These are phyloP conservation scores for Zonotrichia albicollis DNA, from an alignment of 2,797 vertebrate species.

Conservation along the genomic window DNA sequence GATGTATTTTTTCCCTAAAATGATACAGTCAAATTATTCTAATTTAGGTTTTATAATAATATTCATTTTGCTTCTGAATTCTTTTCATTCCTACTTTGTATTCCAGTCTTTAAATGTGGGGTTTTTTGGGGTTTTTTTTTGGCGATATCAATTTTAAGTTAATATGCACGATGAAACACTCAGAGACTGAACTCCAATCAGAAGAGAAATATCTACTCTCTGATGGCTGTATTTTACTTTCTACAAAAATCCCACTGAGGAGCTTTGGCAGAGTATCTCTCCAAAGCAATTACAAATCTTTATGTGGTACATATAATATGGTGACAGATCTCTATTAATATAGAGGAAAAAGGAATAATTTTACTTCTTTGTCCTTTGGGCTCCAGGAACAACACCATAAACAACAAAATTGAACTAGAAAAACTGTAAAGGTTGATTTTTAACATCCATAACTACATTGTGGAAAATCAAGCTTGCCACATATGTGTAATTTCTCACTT, in stretches of 20 bases:
- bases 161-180: background rate
- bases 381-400: background rate
- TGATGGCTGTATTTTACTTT: background rate
- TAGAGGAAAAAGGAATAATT: conserved; percentile 2
- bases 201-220: background rate
- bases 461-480: background rate
- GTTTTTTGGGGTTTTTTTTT: background rate
- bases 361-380: background rate
- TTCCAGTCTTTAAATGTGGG: background rate
- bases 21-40: background rate
- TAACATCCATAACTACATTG: background rate
- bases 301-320: background rate
- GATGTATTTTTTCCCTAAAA: background rate
- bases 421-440: background rate
- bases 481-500: background rate
- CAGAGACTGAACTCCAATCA: background rate
- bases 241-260: background rate
- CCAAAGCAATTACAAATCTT: conserved; percentile 18
- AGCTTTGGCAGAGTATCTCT: background rate
- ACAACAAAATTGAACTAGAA: background rate
- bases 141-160: background rate
- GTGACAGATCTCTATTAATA: conserved; percentile 2
- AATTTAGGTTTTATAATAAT: background rate
- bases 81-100: background rate
- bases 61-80: background rate